Evolutionary conservation across 2,797 vertebrate species (phyloP), one percentile per base, ranked within the genome.

Genomic region (Salmo trutta): DNA sequence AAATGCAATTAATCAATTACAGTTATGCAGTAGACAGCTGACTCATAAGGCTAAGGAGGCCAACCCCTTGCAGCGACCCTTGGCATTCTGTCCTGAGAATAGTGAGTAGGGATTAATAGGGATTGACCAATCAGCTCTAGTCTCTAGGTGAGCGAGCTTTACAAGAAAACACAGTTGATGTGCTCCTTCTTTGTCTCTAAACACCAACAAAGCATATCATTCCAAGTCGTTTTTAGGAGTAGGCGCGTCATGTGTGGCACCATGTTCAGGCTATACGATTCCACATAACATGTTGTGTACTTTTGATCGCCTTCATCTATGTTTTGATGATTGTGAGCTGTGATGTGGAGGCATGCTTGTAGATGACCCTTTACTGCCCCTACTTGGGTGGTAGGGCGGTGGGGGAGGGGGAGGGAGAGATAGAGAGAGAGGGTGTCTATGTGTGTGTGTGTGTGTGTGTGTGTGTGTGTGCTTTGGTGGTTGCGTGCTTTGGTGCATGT

Each of bases 101-200:
- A 84, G 83, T 93, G 89, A 93, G 81, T 83, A 70, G 88, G 90
- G 91, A 93, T 94, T 93, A 93, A 83, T 84, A 81, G 73, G 85
- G 53, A 90, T 93, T 91, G 89, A 85, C 85, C 83, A 90, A 92
- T 90, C 83, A 89, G 76, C 82, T 80, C 79, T 82, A 81, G 89
- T 85, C 85, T 85, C 84, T 87, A 79, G 82, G 90, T 84, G 88
- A 87, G 87, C 83, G 85, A 88, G 88, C 82, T 88, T 90, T 88
- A 88, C 81, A 81, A 82, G 82, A 66, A 76, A 81, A 79, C 78
- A 87, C 81, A 89, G 17, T 75, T 84, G 79, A 89, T 84, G 66
- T 84, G 75, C 77, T 79, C 31, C 36, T 73, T 54, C 59, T 62
- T 41, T 10, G 2, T 24, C 3, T 62, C 41, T 41, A 2, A 54